Conservation (phyloP, 2,113 vertebrate species). For the Myanophis thanlyinensis region DNA sequence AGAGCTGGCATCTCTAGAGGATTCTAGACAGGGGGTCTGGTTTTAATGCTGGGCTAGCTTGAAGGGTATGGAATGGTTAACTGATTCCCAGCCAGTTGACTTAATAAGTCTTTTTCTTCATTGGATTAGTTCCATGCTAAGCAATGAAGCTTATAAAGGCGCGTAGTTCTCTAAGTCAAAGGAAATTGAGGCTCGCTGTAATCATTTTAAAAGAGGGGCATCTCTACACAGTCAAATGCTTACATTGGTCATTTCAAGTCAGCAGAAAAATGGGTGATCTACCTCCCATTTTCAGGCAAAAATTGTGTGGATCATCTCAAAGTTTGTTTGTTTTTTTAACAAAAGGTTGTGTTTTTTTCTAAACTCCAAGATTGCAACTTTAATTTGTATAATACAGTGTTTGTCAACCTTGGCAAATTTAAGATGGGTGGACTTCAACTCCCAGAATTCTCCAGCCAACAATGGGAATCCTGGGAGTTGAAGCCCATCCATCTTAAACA, state of each 20-base stretch:
- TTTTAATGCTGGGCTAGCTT: not conserved
- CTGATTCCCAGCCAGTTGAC: not conserved
- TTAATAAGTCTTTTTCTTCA: not conserved
- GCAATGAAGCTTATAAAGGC: not conserved
- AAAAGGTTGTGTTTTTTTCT: not conserved
- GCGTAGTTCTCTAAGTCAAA: not conserved
- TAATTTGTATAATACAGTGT: not conserved
- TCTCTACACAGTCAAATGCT: not conserved
- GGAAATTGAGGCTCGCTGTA: not conserved
- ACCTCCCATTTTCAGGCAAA: not conserved
- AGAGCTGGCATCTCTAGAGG: not conserved
- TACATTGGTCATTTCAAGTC: not conserved
- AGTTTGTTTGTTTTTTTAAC: not conserved
- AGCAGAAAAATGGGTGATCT: not conserved
- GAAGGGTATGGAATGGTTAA: not conserved
- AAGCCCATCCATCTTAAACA: not conserved
- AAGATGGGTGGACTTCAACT: not conserved
- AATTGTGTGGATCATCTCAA: not conserved
- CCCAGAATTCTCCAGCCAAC: not conserved
- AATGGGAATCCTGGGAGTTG: not conserved
- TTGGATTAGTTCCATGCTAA: not conserved
- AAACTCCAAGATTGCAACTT: not conserved
- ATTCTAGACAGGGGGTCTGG: not conserved
- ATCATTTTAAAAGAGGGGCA: not conserved
- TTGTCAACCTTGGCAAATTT: not conserved